Evolutionary conservation across 1,140 invertebrate species (phyloP).

Genomic region (Drosophila miranda): DNA sequence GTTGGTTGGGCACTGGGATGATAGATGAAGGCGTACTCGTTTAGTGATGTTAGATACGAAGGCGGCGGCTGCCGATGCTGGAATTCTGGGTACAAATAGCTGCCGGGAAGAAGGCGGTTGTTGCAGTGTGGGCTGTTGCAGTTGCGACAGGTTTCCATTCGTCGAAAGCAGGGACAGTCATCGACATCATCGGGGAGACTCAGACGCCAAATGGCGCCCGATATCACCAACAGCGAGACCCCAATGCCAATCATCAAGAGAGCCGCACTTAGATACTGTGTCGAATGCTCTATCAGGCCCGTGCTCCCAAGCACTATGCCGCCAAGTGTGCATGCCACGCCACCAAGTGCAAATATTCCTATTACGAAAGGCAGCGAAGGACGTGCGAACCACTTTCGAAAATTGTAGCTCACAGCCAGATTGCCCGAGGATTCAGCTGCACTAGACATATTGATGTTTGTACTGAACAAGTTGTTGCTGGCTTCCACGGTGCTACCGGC

Average conservation of each 20-base stretch:
- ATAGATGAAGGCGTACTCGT: conserved; percentile 73
- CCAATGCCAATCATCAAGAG: conserved; percentile 80
- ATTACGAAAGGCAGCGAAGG: conserved; percentile 80
- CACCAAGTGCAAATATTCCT: conserved; percentile 75
- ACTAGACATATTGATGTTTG: conserved; percentile 25
- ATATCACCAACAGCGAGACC: conserved; percentile 73
- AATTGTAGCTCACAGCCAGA: conserved; percentile 18
- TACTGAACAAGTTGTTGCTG: conserved; percentile 13
- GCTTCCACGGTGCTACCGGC: conserved; percentile 32
- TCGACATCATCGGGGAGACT: conserved; percentile 72
- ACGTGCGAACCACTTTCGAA: conserved; percentile 74
- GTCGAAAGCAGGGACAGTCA: conserved; percentile 70
- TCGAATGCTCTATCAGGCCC: conserved; percentile 75
- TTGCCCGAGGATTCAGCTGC: conserved; percentile 13
- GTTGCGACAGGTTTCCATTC: conserved; percentile 72
- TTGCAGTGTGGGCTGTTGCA: conserved; percentile 76
- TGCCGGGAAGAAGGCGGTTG: conserved; percentile 64
- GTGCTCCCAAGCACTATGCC: conserved; percentile 79
- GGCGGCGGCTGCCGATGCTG: conserved; percentile 78
- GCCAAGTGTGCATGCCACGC: conserved; percentile 75
- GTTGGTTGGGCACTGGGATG: conserved; percentile 47
- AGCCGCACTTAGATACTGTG: conserved; percentile 77
- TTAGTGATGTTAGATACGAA: conserved; percentile 74
- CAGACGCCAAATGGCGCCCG: conserved; percentile 75
- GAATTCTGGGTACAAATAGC: conserved; percentile 73